These are phyloP conservation scores for Chaetogeoica ovagalla DNA, from an alignment of 2,888 invertebrate species.

Conservation along the genomic window DNA sequence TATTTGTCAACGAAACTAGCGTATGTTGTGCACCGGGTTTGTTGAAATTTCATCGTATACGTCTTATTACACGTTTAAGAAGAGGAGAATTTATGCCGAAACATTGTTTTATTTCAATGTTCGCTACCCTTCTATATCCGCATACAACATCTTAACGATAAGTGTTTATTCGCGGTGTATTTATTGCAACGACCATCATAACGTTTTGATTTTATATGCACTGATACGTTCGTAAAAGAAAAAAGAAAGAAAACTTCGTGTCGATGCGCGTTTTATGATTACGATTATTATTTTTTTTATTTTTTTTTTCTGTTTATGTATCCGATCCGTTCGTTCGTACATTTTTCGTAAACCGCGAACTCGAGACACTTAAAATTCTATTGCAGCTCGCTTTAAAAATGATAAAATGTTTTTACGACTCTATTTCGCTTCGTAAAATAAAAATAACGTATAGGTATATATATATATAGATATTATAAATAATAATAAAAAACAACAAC, in stretches of 20 bases:
- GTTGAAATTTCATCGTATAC: too few species aligned
- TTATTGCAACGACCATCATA: neutral
- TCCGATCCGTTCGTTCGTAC: neutral
- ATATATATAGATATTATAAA: neutral
- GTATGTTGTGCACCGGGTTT: too few species aligned
- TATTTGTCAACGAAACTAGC: too few species aligned
- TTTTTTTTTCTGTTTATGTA: neutral
- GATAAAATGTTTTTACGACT: slow-evolving; percentile 19
- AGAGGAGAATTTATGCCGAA: too few species aligned
- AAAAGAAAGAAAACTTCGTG: neutral
- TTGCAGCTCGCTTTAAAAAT: neutral
- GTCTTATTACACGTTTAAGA: too few species aligned
- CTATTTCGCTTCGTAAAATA: neutral
- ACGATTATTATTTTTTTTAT: neutral
- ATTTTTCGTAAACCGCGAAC: neutral
- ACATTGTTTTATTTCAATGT: too few species aligned
- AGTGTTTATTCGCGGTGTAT: neutral
- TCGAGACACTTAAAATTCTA: neutral
- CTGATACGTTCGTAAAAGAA: neutral
- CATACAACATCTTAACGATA: too few species aligned
- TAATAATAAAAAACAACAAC: too few species aligned
- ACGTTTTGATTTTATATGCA: neutral
- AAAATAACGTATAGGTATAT: too few species aligned
- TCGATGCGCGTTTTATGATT: neutral
- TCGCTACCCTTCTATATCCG: too few species aligned